These are phyloP conservation scores for Pterocles burchelli DNA, from an alignment of 2,113 vertebrate species.

Conservation along the genomic window DNA sequence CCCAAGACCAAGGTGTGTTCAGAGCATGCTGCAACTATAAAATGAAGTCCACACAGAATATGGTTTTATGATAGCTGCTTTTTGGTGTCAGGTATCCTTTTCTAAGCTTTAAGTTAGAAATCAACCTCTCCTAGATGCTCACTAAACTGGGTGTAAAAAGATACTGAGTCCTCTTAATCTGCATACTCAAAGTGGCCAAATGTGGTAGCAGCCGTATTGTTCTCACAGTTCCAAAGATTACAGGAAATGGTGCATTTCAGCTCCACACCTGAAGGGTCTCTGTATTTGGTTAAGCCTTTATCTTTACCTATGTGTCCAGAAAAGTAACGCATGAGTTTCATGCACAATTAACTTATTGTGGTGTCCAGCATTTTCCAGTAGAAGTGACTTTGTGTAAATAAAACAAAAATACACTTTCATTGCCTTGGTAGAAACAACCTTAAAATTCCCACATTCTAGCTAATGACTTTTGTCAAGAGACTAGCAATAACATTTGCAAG, in stretches of 20 bases:
- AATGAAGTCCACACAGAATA: neutral
- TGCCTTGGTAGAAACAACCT: neutral
- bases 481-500: rapidly evolving
- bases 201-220: neutral
- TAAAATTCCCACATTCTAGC: neutral
- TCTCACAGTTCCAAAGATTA: neutral
- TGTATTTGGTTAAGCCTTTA: neutral
- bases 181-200: neutral
- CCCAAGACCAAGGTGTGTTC: neutral
- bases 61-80: neutral
- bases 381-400: neutral
- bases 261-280: neutral
- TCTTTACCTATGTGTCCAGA: neutral
- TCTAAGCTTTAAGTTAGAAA: neutral
- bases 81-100: neutral
- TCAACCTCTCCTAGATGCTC: neutral
- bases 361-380: neutral
- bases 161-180: neutral
- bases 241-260: neutral
- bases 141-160: neutral
- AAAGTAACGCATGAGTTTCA: neutral
- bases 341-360: neutral
- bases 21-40: neutral
- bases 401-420: neutral
- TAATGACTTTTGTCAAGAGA: neutral